Percentiles rank a stretch among this genome's conserved stretches.
Conservation (phyloP, 1,140 invertebrate species). For the Hyles vespertilio region DNA sequence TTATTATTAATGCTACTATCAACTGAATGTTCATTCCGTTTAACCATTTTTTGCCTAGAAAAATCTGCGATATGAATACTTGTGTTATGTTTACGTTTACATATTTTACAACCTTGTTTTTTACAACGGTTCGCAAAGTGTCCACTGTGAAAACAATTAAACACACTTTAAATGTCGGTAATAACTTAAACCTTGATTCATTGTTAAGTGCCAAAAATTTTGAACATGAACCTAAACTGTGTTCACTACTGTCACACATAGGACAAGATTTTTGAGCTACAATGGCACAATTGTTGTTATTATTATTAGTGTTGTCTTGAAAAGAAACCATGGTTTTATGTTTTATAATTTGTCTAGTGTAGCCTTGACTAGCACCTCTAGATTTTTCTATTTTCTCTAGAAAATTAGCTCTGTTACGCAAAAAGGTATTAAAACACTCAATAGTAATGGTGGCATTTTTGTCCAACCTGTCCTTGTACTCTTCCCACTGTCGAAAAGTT, state of each 20-base stretch:
- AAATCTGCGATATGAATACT: conserved; percentile 22
- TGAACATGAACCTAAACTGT: conserved; percentile 21
- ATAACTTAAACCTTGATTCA: conserved; percentile 19
- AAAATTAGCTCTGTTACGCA: no score
- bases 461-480: conserved; percentile 5
- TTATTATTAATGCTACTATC: no score
- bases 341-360: no score
- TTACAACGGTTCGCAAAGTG: conserved; percentile 33
- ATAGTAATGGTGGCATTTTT: background rate
- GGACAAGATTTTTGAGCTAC: no score
- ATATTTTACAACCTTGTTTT: conserved; percentile 27
- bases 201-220: conserved; percentile 27
- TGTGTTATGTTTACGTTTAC: conserved; percentile 29
- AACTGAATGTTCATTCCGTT: no score
- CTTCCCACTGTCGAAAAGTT: conserved; percentile 3
- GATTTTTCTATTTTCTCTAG: no score
- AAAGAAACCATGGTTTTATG: no score
- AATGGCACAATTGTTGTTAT: no score
- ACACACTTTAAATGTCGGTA: conserved; percentile 27
- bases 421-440: no score
- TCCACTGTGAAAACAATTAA: conserved; percentile 29
- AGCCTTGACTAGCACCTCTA: no score
- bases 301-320: no score
- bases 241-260: conserved; percentile 26
- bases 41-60: no score